Evolutionary conservation across 2,888 invertebrate genomes (phyloP).

Genomic region (Pollenia amentaria): DNA sequence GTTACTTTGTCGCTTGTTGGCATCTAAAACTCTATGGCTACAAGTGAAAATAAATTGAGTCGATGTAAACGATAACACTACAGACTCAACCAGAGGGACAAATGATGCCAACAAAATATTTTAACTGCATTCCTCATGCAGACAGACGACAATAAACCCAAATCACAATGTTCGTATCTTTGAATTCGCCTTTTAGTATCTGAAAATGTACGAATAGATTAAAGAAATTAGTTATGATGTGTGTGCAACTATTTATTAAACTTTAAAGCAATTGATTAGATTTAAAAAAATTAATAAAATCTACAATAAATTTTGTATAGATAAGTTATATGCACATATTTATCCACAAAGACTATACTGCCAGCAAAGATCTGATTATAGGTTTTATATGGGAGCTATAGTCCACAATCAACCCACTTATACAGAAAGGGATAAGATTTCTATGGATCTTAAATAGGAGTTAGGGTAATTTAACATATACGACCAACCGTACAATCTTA

Average conservation of each 20-base stretch:
- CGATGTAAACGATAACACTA: slow-evolving; percentile 32
- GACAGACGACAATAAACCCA: background rate
- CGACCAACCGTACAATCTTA: too few relatives aligned
- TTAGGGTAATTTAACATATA: too few relatives aligned
- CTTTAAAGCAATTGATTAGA: background rate
- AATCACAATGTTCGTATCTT: slow-evolving; percentile 1
- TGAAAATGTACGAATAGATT: background rate
- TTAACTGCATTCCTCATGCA: background rate
- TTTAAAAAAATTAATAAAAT: background rate
- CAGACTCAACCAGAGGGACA: background rate
- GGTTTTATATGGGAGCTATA: too few relatives aligned
- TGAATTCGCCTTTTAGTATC: background rate
- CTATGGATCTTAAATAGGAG: too few relatives aligned
- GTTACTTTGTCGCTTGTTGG: background rate
- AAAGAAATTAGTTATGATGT: background rate
- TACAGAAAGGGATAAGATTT: too few relatives aligned
- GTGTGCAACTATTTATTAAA: background rate
- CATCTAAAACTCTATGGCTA: slow-evolving; percentile 40
- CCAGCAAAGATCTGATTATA: too few relatives aligned
- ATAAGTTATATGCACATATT: background rate
- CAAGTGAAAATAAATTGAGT: slow-evolving; percentile 55
- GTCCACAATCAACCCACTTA: too few relatives aligned
- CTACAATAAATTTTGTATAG: too few relatives aligned
- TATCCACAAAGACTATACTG: too few relatives aligned
- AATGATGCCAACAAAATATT: slow-evolving; percentile 12